Conservation (phyloP, 2,888 invertebrate genomes). For the Nysson spinosus region DNA sequence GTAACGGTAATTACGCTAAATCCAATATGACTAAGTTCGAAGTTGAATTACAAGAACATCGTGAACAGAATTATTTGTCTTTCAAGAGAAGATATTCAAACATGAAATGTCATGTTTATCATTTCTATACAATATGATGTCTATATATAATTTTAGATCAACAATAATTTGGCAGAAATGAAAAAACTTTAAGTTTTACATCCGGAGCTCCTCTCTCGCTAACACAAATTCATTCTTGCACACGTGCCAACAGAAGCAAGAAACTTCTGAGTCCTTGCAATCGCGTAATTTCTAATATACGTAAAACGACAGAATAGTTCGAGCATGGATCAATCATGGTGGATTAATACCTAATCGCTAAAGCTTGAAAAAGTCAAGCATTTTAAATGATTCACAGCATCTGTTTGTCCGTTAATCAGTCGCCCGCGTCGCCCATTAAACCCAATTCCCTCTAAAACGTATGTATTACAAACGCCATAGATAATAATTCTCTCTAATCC, state of each 20-base stretch:
- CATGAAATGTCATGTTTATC: too few species aligned
- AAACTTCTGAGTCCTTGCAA: conserved; percentile 52
- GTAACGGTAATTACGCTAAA: too few species aligned
- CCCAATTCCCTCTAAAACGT: conserved; percentile 46
- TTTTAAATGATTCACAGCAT: conserved; percentile 65
- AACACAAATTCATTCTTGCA: conserved; percentile 7
- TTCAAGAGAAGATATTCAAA: too few species aligned
- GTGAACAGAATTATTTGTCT: too few species aligned
- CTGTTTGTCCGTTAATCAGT: conserved; percentile 62
- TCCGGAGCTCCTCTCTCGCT: too few species aligned
- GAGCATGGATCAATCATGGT: conserved; percentile 61
- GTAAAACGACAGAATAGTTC: conserved; percentile 58
- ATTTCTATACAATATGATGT: too few species aligned
- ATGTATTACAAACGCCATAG: conserved; percentile 42
- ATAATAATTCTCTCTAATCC: conserved; percentile 32
- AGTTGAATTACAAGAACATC: too few species aligned
- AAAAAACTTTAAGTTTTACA: too few species aligned
- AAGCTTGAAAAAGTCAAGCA: conserved; percentile 61
- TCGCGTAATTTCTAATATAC: conserved; percentile 25
- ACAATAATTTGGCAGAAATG: too few species aligned
- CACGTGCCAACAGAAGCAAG: not conserved
- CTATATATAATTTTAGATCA: too few species aligned
- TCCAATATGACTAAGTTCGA: too few species aligned
- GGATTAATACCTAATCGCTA: conserved; percentile 56
- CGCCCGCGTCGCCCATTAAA: conserved; percentile 44